A percentile compares a stretch with the other conserved stretches of the same genome.
Evolutionary conservation across 2,113 vertebrate genomes (phyloP).

Genomic region (human): GRCh38 chr16:83138001-83138500

Average conservation of each 20-base stretch:
- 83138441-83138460: background rate
- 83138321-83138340: background rate
- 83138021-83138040: background rate
- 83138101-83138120: too few species aligned
- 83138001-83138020: too few species aligned
- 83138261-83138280: too few species aligned
- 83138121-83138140: background rate
- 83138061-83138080: background rate
- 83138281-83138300: background rate
- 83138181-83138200: background rate
- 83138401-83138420: background rate
- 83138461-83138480: background rate
- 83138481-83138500: background rate
- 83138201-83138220: background rate
- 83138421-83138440: fast-evolving
- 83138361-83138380: background rate
- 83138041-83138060: background rate
- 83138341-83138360: background rate
- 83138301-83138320: background rate
- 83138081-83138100: background rate
- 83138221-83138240: background rate
- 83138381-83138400: background rate
- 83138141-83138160: background rate
- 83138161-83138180: background rate
- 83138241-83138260: background rate